Conservation (phyloP, 2,888 invertebrate species). For the Drosophila tanythrix region DNA sequence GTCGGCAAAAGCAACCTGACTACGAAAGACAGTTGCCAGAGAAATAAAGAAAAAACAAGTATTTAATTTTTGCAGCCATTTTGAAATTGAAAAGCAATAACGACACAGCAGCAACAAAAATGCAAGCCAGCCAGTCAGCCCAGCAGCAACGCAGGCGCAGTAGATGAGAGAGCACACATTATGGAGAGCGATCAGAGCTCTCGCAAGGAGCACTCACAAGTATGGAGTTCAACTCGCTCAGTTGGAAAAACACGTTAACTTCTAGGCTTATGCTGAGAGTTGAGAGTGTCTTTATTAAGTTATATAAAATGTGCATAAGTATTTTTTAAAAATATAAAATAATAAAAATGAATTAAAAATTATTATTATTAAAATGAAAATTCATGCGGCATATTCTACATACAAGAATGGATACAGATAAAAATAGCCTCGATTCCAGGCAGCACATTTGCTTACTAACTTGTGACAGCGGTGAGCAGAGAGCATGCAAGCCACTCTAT, state of each 20-base stretch:
- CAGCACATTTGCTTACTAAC: conserved; percentile 25
- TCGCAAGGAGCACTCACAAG: conserved; percentile 37
- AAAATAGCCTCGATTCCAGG: conserved; percentile 9
- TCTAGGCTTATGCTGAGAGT: not conserved
- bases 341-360: not conserved
- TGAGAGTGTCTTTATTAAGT: not conserved
- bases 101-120: conserved; percentile 54
- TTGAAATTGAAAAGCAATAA: conserved; percentile 65
- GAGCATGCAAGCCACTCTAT: conserved; percentile 24
- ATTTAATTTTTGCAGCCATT: conserved; percentile 64
- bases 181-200: conserved; percentile 36
- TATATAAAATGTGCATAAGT: not conserved
- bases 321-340: not conserved
- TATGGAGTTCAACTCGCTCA: conserved; percentile 9
- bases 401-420: conserved; percentile 1
- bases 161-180: conserved; percentile 37
- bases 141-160: conserved; percentile 47
- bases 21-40: conserved; percentile 24
- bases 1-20: conserved; percentile 38
- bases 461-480: conserved; percentile 7
- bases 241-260: conserved; percentile 3
- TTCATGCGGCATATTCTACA: not conserved
- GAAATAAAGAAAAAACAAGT: conserved; percentile 55
- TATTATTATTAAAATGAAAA: not conserved
- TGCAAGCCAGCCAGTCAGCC: conserved; percentile 43